These are phyloP conservation scores for Gobiocypris rarus DNA, from an alignment of 2,113 vertebrate genomes.

Conservation along the genomic window DNA sequence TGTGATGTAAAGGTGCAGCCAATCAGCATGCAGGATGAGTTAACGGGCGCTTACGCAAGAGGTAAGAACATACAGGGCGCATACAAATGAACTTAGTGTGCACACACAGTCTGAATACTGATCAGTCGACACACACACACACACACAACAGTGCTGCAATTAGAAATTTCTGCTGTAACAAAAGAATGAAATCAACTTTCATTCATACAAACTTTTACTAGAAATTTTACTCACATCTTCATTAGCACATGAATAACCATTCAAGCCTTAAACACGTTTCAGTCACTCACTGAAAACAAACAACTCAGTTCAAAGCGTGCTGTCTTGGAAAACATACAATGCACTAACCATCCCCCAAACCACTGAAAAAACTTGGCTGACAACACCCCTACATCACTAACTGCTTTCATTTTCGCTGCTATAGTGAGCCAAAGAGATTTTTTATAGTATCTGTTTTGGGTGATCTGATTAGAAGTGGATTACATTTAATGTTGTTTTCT, in stretches of 20 bases:
- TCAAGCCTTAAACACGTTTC: slow-evolving; percentile 20
- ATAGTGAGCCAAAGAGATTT: background rate
- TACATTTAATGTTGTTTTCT: background rate
- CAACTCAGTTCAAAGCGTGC: background rate
- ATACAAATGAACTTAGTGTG: background rate
- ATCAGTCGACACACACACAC: slow-evolving; percentile 17
- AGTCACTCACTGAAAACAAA: slow-evolving; percentile 22
- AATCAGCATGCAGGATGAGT: slow-evolving; percentile 29
- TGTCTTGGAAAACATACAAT: background rate
- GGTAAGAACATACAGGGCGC: background rate
- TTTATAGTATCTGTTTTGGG: background rate
- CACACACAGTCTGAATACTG: slow-evolving; percentile 49
- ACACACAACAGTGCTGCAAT: slow-evolving; percentile 21
- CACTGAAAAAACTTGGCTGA: background rate
- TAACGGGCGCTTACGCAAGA: slow-evolving; percentile 20
- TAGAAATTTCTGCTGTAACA: slow-evolving; percentile 23
- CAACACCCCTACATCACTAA: background rate
- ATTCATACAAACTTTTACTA: slow-evolving; percentile 38
- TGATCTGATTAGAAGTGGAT: background rate
- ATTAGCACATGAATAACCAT: slow-evolving; percentile 35
- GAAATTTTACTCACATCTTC: background rate
- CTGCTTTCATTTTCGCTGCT: background rate
- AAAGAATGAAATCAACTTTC: slow-evolving; percentile 42
- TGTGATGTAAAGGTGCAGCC: slow-evolving; percentile 28
- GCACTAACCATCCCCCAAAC: background rate